Evolutionary conservation across 2,888 invertebrate genomes (phyloP), one percentile per base, ranked within the genome.

Genomic region (Cordilura impudica): DNA sequence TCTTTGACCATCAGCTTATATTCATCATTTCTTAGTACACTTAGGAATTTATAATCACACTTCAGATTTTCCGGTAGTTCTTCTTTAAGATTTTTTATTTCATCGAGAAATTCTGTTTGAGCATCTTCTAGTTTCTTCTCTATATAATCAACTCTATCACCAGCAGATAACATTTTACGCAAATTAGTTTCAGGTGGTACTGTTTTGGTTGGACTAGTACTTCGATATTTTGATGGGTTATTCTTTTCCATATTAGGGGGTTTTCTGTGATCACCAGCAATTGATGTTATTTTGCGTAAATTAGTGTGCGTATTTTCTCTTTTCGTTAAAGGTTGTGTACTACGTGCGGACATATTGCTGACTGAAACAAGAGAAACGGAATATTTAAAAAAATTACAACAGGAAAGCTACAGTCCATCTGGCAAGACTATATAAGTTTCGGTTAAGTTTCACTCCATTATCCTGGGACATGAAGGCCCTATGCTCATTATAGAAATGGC

Each of bases 81-180:
- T 12, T 35, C 5, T 7, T 71, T 82, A 1, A 81, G 1, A 1
- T n/a, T 19, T 14, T 81, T 75, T 2, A 82, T 70, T 16, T 81
- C 81, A 29, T 63, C 51, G 63, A 85, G 67, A 14, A 84, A 84
- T 5, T 83, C 75, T 0, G 84, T 72, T 63, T 87, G 87, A 4
- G 67, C 4, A 0, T 66, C 16, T 10, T 72, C 31, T 18, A 84
- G 31, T 16, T 81, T 81, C 5, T 74, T 77, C 1, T 83, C 78
- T 6, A 80, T 10, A 10, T 3, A 2, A 7, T 83, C 81, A 1
- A 76, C 0, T 10, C 74, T 67, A 21, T 82, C 83, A 10, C 83
- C 83, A 35, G 78, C 74, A 4, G 83, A 83, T 10, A 29, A 45
- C 7, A 77, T 65, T 70, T 80, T 81, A 3, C 67, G 69, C 16